Evolutionary conservation across 2,888 invertebrate genomes (phyloP), one percentile per base, ranked within the genome.

Genomic region (Geotrupes spiniger): DNA sequence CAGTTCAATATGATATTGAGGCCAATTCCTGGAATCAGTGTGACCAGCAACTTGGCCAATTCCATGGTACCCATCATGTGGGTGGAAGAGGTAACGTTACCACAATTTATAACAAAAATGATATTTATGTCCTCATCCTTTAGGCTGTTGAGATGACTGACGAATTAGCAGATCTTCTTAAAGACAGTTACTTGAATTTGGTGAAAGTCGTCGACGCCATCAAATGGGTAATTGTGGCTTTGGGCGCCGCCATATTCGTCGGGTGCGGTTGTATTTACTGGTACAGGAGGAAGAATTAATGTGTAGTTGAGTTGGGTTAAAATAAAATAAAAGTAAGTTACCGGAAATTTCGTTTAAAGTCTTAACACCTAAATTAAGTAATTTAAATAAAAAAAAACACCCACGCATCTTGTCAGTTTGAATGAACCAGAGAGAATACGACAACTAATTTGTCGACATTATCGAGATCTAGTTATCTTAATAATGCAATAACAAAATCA

Each of bases 71-170:
- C 84, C 0, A 69, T 83, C 15, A 65, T 83, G 21, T 84, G 84
- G 84, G 63, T 84, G 11, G 82, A 84, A 55, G 84, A 84, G 76
- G 84, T 83, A 65, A 60, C n/a, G n/a, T n/a, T n/a, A n/a, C n/a
- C n/a, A n/a, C n/a, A n/a, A n/a, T n/a, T n/a, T n/a, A n/a, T n/a
- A n/a, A n/a, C n/a, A n/a, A n/a, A n/a, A n/a, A n/a, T n/a, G n/a
- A n/a, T n/a, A n/a, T n/a, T n/a, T n/a, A n/a, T n/a, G n/a, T n/a
- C n/a, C n/a, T n/a, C n/a, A n/a, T 9, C 6, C 48, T 51, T 36
- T 36, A 51, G 51, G 51, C 43, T 29, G 29, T 44, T 8, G 44
- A 38, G 40, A 36, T 51, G 9, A 15, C 27, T 26, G 28, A 39
- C 17, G 43, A 40, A 27, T 41, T 40, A 6, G 36, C 43, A 10